These are phyloP conservation scores for Percopsis omiscomaycus DNA, from an alignment of 2,797 vertebrate genomes.

Conservation along the genomic window DNA sequence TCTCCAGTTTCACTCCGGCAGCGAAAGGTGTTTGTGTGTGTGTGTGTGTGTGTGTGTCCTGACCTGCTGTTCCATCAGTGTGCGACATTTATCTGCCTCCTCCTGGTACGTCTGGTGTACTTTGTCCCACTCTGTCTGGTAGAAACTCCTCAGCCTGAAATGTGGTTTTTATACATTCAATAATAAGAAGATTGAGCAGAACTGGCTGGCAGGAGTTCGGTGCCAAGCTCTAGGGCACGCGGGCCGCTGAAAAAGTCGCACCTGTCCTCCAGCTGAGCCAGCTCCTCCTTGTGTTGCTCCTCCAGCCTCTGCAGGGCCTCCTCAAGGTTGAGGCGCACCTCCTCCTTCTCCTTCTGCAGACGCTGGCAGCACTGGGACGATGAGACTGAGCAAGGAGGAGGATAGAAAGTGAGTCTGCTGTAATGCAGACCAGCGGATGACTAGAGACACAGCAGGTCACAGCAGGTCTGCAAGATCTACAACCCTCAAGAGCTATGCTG, in stretches of 20 bases:
- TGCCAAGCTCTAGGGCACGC: slow-evolving; percentile 1
- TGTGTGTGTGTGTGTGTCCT: slow-evolving; percentile 18
- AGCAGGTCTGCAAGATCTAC: too few relatives aligned
- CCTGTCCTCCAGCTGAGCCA: slow-evolving; percentile 84
- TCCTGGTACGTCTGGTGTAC: slow-evolving; percentile 88
- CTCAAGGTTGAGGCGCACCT: slow-evolving; percentile 79
- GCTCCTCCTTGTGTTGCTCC: slow-evolving; percentile 85
- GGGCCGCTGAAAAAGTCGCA: slow-evolving; percentile 11
- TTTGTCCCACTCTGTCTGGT: slow-evolving; percentile 89
- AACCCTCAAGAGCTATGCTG: too few relatives aligned
- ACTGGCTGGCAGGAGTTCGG: not conserved
- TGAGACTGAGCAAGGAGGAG: slow-evolving; percentile 63
- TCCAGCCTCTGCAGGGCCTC: slow-evolving; percentile 80
- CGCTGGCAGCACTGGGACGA: slow-evolving; percentile 81
- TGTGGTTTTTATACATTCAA: not conserved
- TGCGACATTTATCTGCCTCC: slow-evolving; percentile 87
- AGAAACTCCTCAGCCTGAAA: slow-evolving; percentile 83
- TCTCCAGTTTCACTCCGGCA: too few relatives aligned
- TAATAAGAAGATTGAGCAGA: too few relatives aligned
- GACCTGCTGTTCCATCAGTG: slow-evolving; percentile 88
- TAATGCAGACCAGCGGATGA: not conserved
- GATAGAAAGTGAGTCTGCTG: not conserved
- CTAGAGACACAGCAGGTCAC: not conserved
- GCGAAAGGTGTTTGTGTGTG: not conserved
- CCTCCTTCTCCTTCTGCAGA: slow-evolving; percentile 85